Conservation (phyloP, 2,113 vertebrate genomes). For the Sapayoa aenigma region DNA sequence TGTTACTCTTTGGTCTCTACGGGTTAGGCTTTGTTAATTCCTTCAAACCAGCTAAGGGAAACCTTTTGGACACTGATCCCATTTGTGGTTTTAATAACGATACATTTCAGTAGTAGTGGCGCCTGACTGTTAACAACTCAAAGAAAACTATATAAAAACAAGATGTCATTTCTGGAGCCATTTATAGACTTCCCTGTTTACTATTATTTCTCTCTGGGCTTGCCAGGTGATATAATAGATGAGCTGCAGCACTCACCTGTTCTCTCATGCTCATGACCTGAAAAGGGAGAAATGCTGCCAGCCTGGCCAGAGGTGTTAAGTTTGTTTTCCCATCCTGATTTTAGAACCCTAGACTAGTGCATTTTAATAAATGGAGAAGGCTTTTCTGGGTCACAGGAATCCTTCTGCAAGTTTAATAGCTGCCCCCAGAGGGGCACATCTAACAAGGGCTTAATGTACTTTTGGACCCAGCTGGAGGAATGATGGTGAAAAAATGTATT, state of each 20-base stretch:
- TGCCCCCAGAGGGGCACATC: neutral
- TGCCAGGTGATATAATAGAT: constrained; percentile 8
- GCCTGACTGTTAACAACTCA: constrained; percentile 70
- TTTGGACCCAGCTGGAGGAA: neutral
- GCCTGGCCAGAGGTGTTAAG: neutral
- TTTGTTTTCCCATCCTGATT: neutral
- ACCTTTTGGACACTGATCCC: constrained; percentile 66
- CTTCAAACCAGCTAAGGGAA: constrained; percentile 44
- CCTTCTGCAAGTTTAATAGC: neutral
- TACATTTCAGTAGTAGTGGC: constrained; percentile 73
- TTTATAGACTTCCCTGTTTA: constrained; percentile 61
- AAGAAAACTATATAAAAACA: constrained; percentile 72
- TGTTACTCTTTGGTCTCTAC: constrained; percentile 14
- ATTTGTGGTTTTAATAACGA: constrained; percentile 75
- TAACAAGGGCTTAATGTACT: neutral
- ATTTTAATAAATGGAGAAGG: neutral
- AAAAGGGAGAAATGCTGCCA: neutral
- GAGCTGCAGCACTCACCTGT: constrained; percentile 17
- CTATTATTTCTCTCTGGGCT: constrained; percentile 31
- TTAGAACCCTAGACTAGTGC: neutral
- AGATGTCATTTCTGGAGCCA: constrained; percentile 69
- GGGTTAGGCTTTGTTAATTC: neutral
- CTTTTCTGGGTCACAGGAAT: neutral
- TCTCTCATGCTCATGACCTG: neutral
- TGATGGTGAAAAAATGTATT: neutral